Percentiles rank a stretch among this genome's conserved stretches.
These are phyloP conservation scores for Heterodera schachtii DNA, from an alignment of 1,140 invertebrate species.

Conservation along the genomic window DNA sequence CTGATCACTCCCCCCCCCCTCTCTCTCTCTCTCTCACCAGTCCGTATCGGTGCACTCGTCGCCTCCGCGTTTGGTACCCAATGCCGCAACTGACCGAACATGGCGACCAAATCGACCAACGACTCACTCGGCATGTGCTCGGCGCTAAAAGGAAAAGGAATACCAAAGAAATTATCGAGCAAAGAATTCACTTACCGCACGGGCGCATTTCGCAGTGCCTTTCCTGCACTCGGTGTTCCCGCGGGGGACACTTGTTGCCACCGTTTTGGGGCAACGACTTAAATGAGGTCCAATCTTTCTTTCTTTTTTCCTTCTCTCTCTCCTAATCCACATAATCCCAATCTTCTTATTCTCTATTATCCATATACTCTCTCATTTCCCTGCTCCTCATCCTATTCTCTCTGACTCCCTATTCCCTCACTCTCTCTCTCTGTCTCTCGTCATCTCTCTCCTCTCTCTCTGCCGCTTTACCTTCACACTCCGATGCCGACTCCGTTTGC, in stretches of 20 bases:
- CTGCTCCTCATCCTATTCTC: too few relatives aligned
- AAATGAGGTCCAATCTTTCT: conserved; percentile 14
- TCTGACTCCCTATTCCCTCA: too few relatives aligned
- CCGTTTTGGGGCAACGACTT: conserved; percentile 72
- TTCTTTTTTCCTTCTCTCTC: conserved; percentile 17
- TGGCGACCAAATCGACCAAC: conserved; percentile 60
- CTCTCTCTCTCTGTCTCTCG: too few relatives aligned
- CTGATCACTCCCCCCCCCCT: too few relatives aligned
- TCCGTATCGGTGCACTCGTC: conserved; percentile 50
- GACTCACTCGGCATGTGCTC: conserved; percentile 51
- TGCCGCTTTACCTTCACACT: conserved; percentile 69
- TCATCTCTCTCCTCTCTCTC: conserved; percentile 20
- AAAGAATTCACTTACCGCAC: conserved; percentile 57
- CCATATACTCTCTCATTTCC: too few relatives aligned
- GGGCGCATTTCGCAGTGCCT: conserved; percentile 66
- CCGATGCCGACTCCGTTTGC: conserved; percentile 66
- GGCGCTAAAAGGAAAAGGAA: conserved; percentile 44
- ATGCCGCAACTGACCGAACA: conserved; percentile 53
- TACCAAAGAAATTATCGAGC: too few relatives aligned
- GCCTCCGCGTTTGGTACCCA: conserved; percentile 48
- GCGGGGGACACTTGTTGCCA: conserved; percentile 73
- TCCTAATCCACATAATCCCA: conserved; percentile 18
- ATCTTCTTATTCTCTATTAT: too few relatives aligned
- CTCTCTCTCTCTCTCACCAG: background rate
- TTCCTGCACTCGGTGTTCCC: conserved; percentile 66